Evolutionary conservation across 1,140 invertebrate genomes (phyloP).

Genomic region (Heliconius eleuchia): DNA sequence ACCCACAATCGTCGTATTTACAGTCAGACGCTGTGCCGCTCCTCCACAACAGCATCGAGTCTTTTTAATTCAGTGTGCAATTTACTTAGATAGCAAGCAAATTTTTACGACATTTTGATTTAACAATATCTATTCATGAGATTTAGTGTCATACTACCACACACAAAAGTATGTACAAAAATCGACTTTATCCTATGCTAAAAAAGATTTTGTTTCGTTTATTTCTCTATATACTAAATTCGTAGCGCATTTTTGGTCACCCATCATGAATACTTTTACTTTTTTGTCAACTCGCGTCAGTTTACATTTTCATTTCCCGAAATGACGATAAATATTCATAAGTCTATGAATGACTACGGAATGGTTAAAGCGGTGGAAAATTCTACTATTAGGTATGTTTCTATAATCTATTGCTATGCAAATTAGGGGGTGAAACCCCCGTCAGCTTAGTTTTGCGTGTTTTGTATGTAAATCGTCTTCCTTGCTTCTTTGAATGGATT

Average conservation of each 20-base stretch:
- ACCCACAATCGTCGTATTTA: background rate
- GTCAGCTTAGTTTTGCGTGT: constrained; percentile 3
- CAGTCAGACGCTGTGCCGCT: background rate
- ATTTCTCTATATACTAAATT: background rate
- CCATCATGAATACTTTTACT: background rate
- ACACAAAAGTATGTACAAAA: background rate
- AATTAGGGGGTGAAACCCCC: background rate
- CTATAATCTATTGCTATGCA: constrained; percentile 7
- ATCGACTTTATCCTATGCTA: background rate
- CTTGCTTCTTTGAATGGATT: background rate
- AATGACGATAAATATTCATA: constrained; percentile 11
- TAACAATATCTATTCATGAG: constrained; percentile 14
- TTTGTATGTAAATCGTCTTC: background rate
- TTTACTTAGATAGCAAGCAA: background rate
- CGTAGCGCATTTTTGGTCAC: background rate
- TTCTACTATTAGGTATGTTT: background rate
- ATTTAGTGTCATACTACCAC: background rate
- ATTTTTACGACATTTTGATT: background rate
- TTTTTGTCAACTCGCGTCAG: background rate
- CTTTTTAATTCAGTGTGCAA: background rate
- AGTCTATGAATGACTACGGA: constrained; percentile 1
- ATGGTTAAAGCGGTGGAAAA: background rate
- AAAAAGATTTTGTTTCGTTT: background rate
- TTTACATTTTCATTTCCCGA: constrained; percentile 2
- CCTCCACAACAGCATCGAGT: background rate